Conservation (phyloP, 2,888 invertebrate species). For the Callimorpha dominula region DNA sequence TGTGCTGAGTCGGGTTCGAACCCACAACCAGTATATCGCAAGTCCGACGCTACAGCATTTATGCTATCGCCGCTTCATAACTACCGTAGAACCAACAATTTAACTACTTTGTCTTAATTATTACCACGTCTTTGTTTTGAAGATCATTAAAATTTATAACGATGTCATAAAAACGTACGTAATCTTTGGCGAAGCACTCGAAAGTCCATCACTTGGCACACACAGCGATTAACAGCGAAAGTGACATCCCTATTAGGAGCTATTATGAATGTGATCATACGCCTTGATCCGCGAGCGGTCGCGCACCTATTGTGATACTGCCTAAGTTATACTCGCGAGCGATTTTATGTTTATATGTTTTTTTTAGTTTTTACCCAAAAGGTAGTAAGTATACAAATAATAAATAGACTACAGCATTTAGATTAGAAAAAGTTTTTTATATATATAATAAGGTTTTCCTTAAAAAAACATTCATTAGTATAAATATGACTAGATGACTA, state of each 20-base stretch:
- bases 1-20: too few relatives aligned
- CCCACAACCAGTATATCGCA: too few relatives aligned
- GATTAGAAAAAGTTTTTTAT: too few relatives aligned
- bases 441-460: too few relatives aligned
- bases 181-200: slow-evolving; percentile 1
- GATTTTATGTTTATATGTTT: background rate
- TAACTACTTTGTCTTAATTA: background rate
- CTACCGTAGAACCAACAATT: background rate
- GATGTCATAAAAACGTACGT: background rate
- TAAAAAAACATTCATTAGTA: too few relatives aligned
- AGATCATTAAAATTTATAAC: slow-evolving; percentile 6
- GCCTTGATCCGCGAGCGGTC: slow-evolving; percentile 26
- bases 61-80: background rate
- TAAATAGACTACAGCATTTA: too few relatives aligned
- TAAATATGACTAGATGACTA: too few relatives aligned
- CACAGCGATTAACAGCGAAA: slow-evolving; percentile 67
- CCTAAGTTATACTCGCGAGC: slow-evolving; percentile 25
- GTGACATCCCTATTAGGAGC: slow-evolving; percentile 62
- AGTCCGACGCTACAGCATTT: too few relatives aligned
- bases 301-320: slow-evolving; percentile 24
- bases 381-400: too few relatives aligned
- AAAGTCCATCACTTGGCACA: slow-evolving; percentile 25
- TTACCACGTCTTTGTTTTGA: background rate
- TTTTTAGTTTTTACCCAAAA: too few relatives aligned
- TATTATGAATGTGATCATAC: slow-evolving; percentile 52